Conservation (phyloP, 1,140 invertebrate genomes). For the Panonychus citri region DNA sequence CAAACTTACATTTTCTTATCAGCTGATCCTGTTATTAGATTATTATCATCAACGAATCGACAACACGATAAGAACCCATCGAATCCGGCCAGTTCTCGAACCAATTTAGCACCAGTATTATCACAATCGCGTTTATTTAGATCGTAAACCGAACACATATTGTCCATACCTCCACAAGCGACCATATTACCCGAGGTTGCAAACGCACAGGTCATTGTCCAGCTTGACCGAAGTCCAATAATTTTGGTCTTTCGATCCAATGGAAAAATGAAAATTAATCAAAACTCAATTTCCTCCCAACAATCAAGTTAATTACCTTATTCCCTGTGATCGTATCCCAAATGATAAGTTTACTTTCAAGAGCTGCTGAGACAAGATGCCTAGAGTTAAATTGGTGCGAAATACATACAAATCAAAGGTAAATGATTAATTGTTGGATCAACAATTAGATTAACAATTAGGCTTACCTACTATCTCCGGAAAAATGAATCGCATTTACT, state of each 20-base stretch:
- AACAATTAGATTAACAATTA: not conserved
- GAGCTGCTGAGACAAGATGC: slow-evolving; percentile 78
- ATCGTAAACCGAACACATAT: slow-evolving; percentile 96
- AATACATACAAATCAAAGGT: not conserved
- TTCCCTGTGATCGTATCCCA: slow-evolving; percentile 97
- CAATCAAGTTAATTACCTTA: slow-evolving; percentile 39
- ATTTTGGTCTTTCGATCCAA: slow-evolving; percentile 37
- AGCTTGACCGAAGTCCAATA: slow-evolving; percentile 84
- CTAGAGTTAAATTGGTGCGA: slow-evolving; percentile 28
- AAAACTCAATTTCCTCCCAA: not conserved
- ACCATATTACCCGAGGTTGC: slow-evolving; percentile 88
- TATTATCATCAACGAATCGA: slow-evolving; percentile 92
- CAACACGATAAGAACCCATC: slow-evolving; percentile 94
- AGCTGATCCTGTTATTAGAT: slow-evolving; percentile 91
- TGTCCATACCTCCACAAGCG: slow-evolving; percentile 90
- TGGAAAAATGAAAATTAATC: not conserved
- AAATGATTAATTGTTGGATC: not conserved
- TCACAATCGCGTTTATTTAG: slow-evolving; percentile 79
- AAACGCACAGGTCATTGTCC: slow-evolving; percentile 99
- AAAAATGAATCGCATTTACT: slow-evolving; percentile 99
- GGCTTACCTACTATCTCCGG: slow-evolving; percentile 58
- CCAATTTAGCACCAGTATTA: slow-evolving; percentile 59
- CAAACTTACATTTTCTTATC: slow-evolving; percentile 78
- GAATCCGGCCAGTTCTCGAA: slow-evolving; percentile 82
- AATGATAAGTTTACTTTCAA: slow-evolving; percentile 89